Conservation (phyloP, 1,140 invertebrate species). For the Colletes latitarsis region DNA sequence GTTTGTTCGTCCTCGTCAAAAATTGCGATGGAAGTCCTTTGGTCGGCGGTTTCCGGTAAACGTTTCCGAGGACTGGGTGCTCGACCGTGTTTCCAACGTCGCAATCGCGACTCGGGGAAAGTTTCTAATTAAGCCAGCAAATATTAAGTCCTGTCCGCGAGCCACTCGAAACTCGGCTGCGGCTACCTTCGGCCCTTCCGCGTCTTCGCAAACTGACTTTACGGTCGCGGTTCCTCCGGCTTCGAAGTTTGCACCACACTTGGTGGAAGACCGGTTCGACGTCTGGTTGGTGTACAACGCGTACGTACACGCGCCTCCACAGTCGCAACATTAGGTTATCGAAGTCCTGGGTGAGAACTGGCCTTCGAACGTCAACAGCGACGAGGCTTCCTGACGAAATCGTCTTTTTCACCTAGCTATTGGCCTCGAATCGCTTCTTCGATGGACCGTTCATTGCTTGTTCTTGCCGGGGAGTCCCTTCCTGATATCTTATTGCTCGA, state of each 20-base stretch:
- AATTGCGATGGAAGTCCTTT: not conserved
- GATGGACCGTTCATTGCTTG: not conserved
- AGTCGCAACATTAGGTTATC: not conserved
- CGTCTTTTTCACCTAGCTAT: not conserved
- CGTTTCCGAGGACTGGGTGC: too few relatives aligned
- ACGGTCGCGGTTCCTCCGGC: not conserved
- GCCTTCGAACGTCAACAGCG: constrained; percentile 36
- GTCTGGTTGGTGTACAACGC: constrained; percentile 19
- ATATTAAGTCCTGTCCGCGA: constrained; percentile 15
- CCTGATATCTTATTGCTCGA: not conserved
- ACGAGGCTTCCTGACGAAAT: constrained; percentile 27
- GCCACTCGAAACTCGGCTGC: constrained; percentile 38
- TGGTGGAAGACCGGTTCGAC: constrained; percentile 44
- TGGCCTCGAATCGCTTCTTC: constrained; percentile 14
- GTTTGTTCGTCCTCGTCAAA: not conserved
- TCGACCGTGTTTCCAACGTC: not conserved
- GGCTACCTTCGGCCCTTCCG: constrained; percentile 24
- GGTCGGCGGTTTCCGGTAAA: too few relatives aligned
- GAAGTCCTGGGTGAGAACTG: constrained; percentile 20
- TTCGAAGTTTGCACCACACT: constrained; percentile 44
- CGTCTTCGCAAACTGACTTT: not conserved
- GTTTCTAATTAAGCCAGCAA: constrained; percentile 54
- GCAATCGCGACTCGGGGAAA: constrained; percentile 14
- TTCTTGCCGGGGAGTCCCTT: not conserved
- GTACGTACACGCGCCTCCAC: constrained; percentile 7